Percentiles rank a stretch among this genome's conserved stretches.
phyloP scores from a whole-genome alignment of 1,140 invertebrate species.

The Penaeus vannamei region DNA sequence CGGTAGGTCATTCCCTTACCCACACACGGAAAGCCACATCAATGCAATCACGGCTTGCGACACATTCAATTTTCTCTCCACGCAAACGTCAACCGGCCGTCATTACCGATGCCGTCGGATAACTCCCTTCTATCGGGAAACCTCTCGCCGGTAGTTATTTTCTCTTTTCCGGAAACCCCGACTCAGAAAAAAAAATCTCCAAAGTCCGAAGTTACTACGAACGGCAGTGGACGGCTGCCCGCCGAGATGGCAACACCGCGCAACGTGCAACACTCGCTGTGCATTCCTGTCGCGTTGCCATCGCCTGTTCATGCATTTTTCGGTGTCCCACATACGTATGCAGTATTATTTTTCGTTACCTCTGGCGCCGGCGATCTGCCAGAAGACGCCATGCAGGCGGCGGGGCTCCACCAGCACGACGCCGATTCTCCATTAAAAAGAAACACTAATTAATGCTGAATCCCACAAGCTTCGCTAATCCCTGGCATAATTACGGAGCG shows the following conservation, averaged over 20 bases:
- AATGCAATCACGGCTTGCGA: slow-evolving; percentile 43
- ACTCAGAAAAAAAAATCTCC: not conserved
- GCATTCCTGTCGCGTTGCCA: slow-evolving; percentile 51
- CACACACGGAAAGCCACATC: slow-evolving; percentile 32
- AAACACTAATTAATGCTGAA: no score
- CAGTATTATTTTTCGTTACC: slow-evolving; percentile 2
- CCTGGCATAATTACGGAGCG: no score
- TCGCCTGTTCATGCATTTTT: slow-evolving; percentile 43
- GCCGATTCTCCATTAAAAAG: no score
- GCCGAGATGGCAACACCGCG: slow-evolving; percentile 46
- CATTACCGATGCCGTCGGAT: not conserved
- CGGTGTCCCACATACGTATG: slow-evolving; percentile 9
- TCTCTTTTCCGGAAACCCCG: not conserved
- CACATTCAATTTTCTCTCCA: slow-evolving; percentile 33
- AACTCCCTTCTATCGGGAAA: not conserved
- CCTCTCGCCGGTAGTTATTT: not conserved
- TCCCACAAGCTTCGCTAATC: no score
- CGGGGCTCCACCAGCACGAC: no score
- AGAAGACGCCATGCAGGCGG: no score
- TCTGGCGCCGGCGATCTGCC: slow-evolving; percentile 6
- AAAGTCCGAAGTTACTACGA: no score
- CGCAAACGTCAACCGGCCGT: not conserved
- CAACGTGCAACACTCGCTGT: slow-evolving; percentile 48
- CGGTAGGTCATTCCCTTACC: slow-evolving; percentile 17
- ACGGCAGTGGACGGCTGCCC: not conserved